Evolutionary conservation across 2,113 vertebrate species (phyloP).

Genomic region (Origma solitaria): DNA sequence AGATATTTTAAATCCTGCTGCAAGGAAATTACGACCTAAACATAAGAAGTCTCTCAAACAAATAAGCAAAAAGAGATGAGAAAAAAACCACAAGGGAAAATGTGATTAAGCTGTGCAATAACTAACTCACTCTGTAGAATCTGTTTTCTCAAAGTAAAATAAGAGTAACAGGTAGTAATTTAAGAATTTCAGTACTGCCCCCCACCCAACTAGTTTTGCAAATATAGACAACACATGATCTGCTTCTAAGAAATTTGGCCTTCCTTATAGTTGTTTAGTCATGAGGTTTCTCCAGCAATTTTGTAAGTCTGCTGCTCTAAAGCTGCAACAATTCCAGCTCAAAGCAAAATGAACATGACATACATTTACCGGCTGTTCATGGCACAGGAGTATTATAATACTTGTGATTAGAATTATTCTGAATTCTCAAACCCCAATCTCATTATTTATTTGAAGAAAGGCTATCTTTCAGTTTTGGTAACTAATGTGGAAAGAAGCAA

Average conservation of each 20-base stretch:
- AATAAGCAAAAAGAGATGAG: background rate
- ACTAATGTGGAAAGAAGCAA: background rate
- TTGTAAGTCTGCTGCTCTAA: background rate
- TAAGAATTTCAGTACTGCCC: background rate
- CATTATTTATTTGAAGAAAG: background rate
- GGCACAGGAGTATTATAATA: background rate
- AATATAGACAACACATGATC: background rate
- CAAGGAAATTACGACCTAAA: background rate
- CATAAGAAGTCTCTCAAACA: background rate
- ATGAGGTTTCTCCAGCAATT: background rate
- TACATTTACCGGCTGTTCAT: background rate
- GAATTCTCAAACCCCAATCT: background rate
- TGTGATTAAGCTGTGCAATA: background rate
- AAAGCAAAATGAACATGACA: background rate
- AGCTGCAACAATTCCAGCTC: background rate
- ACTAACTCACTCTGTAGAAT: background rate
- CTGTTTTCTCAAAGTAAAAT: background rate
- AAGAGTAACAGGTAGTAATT: background rate
- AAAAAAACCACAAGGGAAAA: background rate
- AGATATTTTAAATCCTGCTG: background rate
- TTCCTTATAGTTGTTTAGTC: background rate
- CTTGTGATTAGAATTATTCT: background rate
- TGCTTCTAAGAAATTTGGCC: background rate
- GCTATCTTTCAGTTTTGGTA: background rate
- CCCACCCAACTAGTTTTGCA: background rate